Percentiles rank a stretch among this genome's conserved stretches.
Evolutionary conservation across 2,888 invertebrate species (phyloP).

Genomic region (Trachelus iudaicus): DNA sequence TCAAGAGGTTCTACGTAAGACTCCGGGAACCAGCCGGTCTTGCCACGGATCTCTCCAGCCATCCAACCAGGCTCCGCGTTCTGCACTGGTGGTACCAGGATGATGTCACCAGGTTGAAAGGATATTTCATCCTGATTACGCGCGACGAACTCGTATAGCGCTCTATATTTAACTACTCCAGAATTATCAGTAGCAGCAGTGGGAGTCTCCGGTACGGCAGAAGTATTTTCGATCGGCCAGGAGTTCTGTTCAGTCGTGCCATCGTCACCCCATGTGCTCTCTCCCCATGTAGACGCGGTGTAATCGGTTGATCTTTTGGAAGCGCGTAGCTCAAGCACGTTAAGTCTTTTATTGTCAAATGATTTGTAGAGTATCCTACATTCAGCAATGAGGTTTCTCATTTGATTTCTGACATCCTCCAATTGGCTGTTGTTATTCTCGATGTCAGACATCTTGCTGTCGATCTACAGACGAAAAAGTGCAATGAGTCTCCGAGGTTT

Average conservation of each 20-base stretch:
- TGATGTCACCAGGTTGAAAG: slow-evolving; percentile 93
- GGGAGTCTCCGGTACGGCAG: slow-evolving; percentile 41
- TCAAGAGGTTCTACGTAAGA: slow-evolving; percentile 89
- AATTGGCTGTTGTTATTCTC: slow-evolving; percentile 83
- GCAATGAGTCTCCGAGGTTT: too few species aligned
- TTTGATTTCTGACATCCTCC: slow-evolving; percentile 76
- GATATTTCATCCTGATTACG: slow-evolving; percentile 93
- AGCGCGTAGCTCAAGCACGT: slow-evolving; percentile 70
- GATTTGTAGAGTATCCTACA: slow-evolving; percentile 75
- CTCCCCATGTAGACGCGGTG: slow-evolving; percentile 72
- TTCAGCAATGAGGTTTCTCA: slow-evolving; percentile 75
- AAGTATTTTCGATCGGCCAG: slow-evolving; percentile 46
- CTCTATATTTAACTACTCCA: slow-evolving; percentile 80
- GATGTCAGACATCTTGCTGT: slow-evolving; percentile 82
- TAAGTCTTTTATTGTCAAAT: slow-evolving; percentile 75
- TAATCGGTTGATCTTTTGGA: slow-evolving; percentile 65
- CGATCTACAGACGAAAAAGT: slow-evolving; percentile 69
- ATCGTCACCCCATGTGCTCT: slow-evolving; percentile 70
- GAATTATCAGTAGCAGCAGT: slow-evolving; percentile 60
- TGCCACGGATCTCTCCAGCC: slow-evolving; percentile 90
- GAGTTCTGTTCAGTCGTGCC: slow-evolving; percentile 58
- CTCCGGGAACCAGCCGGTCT: slow-evolving; percentile 97
- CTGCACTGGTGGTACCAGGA: slow-evolving; percentile 81
- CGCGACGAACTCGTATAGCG: slow-evolving; percentile 93
- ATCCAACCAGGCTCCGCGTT: slow-evolving; percentile 98